Evolutionary conservation across 2,888 invertebrate genomes (phyloP), one percentile per base, ranked within the genome.

Genomic region (Thelaira solivaga): DNA sequence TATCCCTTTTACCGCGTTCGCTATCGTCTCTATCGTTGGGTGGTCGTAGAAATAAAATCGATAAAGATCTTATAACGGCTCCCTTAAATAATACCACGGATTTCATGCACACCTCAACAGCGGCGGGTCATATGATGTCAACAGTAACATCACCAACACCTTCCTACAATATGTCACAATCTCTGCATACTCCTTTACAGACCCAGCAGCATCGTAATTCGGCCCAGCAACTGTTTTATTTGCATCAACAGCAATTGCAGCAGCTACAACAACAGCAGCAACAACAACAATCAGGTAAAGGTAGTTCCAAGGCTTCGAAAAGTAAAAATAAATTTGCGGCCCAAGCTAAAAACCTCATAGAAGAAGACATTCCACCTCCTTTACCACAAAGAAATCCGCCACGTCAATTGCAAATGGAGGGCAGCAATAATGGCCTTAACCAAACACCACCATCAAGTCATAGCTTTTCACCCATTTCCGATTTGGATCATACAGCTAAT

Each of bases 371-470:
- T 67, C 91, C 91, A 76, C 91, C 91, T 22, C 91, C 91, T 31
- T 84, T 91, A 78, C 91, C 91, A 36, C 91, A 91, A 85, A 87
- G 91, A 74, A 91, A 91, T 85, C 90, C 86, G 31, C 86, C 87
- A 36, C 82, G 88, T 16, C 87, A 87, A 72, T 64, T 86, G 31
- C 81, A 85, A 4, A 78, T 86, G 57, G 85, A 87, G 43, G 59
- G 39, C n/a, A 77, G 49, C 64, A 80, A 72, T 20, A 49, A 62
- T 43, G 74, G 45, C 4, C 78, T 45, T 39, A 49, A 76, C 67
- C 84, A 82, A 59, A 57, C 76, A 76, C 4, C 83, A 78, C 68
- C 82, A 77, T 43, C 80, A 8, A 76, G 59, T 20, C 80, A 78
- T n/a, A 81, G 62, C 10, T 82, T 85, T 64, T 81, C 86, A 1